phyloP scores from a whole-genome alignment of 2,797 vertebrate genomes.

The Lagocephalus sceleratus region DNA sequence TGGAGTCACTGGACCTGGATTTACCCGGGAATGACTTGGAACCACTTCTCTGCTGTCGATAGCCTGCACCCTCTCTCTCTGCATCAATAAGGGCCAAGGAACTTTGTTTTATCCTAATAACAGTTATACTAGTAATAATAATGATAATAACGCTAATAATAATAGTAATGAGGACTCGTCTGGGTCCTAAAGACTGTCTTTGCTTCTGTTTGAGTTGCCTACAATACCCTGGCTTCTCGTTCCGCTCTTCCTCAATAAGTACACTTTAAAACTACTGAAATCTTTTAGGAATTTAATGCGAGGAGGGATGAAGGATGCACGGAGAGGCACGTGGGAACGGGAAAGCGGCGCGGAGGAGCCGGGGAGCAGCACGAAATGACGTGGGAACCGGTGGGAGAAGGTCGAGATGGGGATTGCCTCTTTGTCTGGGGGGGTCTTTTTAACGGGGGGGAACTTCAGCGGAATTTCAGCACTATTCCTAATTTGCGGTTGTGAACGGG shows the following conservation, averaged over 20 bases:
- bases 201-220: slow-evolving; percentile 69
- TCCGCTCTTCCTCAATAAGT: slow-evolving; percentile 69
- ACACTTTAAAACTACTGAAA: slow-evolving; percentile 53
- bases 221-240: slow-evolving; percentile 58
- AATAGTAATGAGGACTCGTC: slow-evolving; percentile 48
- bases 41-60: slow-evolving; percentile 24
- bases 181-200: slow-evolving; percentile 65
- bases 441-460: slow-evolving; percentile 56
- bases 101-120: slow-evolving; percentile 67
- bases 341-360: not conserved
- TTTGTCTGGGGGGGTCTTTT: slow-evolving; percentile 44
- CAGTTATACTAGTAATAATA: slow-evolving; percentile 71
- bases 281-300: slow-evolving; percentile 18
- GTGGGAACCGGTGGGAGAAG: slow-evolving; percentile 1
- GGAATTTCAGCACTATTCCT: slow-evolving; percentile 61
- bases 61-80: slow-evolving; percentile 58
- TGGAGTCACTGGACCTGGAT: slow-evolving; percentile 27
- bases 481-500: slow-evolving; percentile 35
- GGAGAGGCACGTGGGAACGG: not conserved
- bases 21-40: slow-evolving; percentile 20
- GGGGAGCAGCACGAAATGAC: not conserved
- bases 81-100: slow-evolving; percentile 70
- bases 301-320: slow-evolving; percentile 5
- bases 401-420: slow-evolving; percentile 26
- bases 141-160: slow-evolving; percentile 60